Percentiles rank a stretch among this genome's conserved stretches.
Evolutionary conservation across 2,113 vertebrate species (phyloP).

Genomic region (Lasiurus cinereus): DNA sequence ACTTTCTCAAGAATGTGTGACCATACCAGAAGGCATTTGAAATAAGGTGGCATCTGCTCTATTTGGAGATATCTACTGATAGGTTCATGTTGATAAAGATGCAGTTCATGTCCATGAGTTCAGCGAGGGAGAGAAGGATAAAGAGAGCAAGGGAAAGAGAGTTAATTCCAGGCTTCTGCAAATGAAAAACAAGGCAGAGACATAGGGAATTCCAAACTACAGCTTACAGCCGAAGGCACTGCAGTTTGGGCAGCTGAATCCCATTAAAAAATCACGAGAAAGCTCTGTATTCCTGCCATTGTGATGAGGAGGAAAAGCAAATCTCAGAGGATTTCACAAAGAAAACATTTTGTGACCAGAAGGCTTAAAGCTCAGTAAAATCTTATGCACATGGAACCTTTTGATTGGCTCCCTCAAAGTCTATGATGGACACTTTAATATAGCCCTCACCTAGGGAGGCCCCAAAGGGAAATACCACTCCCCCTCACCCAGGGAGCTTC

Average conservation of each 20-base stretch:
- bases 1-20: background rate
- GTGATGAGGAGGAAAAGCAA: slow-evolving; percentile 58
- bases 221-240: slow-evolving; percentile 4
- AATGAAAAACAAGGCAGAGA: slow-evolving; percentile 50
- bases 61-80: background rate
- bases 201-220: background rate
- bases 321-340: slow-evolving; percentile 62
- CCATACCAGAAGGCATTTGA: background rate
- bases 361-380: slow-evolving; percentile 52
- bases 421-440: background rate
- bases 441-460: background rate
- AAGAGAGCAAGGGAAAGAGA: background rate
- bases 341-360: slow-evolving; percentile 68
- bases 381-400: slow-evolving; percentile 13
- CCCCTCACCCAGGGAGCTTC: background rate
- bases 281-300: slow-evolving; percentile 59
- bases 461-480: background rate
- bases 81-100: background rate
- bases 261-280: slow-evolving; percentile 69
- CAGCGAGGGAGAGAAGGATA: background rate
- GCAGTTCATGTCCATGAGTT: background rate
- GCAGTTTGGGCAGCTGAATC: slow-evolving; percentile 70
- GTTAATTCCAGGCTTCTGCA: slow-evolving; percentile 20
- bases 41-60: background rate
- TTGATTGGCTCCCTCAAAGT: background rate